Conservation (phyloP, 2,113 vertebrate genomes). For the Echinops telfairi region DNA sequence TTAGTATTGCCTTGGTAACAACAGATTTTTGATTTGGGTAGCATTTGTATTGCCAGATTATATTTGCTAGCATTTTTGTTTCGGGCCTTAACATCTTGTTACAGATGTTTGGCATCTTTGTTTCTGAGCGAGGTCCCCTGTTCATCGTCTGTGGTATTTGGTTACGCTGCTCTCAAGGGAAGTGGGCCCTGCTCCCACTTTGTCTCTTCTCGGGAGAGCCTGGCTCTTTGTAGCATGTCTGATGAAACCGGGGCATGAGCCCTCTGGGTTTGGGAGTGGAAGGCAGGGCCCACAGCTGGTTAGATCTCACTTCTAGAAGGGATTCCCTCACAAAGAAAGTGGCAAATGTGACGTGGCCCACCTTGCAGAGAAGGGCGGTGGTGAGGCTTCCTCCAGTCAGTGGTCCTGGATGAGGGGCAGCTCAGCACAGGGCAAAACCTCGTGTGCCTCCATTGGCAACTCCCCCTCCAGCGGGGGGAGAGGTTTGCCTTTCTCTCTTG, state of each 20-base stretch:
- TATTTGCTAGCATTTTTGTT: not conserved
- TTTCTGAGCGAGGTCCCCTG: not conserved
- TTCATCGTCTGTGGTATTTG: not conserved
- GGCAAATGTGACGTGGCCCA: not conserved
- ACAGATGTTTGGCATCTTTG: not conserved
- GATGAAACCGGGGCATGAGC: not conserved
- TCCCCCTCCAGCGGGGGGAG: not conserved
- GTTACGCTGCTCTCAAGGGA: not conserved
- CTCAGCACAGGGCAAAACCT: not conserved
- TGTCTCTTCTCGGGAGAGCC: constrained; percentile 11
- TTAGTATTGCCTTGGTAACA: not conserved
- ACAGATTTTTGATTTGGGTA: not conserved
- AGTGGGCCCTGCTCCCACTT: not conserved
- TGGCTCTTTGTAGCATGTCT: not conserved
- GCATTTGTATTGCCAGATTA: not conserved
- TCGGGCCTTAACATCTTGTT: constrained; percentile 8
- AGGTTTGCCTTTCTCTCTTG: too few species aligned
- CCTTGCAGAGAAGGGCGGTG: not conserved
- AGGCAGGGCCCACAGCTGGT: not conserved
- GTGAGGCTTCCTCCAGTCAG: not conserved
- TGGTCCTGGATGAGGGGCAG: not conserved
- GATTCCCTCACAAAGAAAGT: not conserved
- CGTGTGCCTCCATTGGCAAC: not conserved
- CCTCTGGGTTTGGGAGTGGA: not conserved
- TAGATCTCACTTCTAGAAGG: not conserved